phyloP scores from a whole-genome alignment of 2,797 vertebrate genomes.

The Sebastes elongatus region DNA sequence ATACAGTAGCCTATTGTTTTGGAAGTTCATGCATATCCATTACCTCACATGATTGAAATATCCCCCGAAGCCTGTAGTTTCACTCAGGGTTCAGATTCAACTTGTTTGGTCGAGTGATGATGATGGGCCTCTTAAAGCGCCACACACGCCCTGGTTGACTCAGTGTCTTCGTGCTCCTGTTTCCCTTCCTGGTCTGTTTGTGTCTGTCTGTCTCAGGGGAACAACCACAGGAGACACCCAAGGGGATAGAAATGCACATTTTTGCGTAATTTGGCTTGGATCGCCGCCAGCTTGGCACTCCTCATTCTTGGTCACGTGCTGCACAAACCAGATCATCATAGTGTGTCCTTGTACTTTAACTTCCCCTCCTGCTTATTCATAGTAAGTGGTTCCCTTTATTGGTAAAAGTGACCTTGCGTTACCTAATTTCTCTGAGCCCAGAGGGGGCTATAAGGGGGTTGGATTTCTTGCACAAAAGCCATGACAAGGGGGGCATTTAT shows the following conservation, averaged over 20 bases:
- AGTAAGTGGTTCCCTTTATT: slow-evolving; percentile 2
- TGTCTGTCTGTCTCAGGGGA: slow-evolving; percentile 38
- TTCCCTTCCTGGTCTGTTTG: slow-evolving; percentile 35
- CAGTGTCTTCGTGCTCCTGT: slow-evolving; percentile 47
- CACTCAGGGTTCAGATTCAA: slow-evolving; percentile 61
- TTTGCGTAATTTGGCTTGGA: slow-evolving; percentile 72
- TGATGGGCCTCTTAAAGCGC: slow-evolving; percentile 46
- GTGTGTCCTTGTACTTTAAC: background rate
- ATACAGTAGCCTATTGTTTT: slow-evolving; percentile 74
- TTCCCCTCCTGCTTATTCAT: background rate
- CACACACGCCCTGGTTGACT: slow-evolving; percentile 54
- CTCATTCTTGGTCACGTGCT: slow-evolving; percentile 42
- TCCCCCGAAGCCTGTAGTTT: slow-evolving; percentile 59
- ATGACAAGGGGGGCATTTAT: slow-evolving; percentile 32
- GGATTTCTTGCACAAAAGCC: slow-evolving; percentile 30
- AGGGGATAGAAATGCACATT: slow-evolving; percentile 67
- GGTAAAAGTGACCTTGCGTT: slow-evolving; percentile 5
- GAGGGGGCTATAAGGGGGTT: background rate
- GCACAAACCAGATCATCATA: slow-evolving; percentile 27
- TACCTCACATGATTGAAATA: slow-evolving; percentile 67
- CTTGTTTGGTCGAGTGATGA: slow-evolving; percentile 59
- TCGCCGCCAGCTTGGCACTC: slow-evolving; percentile 48
- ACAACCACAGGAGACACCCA: slow-evolving; percentile 62
- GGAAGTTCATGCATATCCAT: slow-evolving; percentile 68
- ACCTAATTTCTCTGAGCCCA: slow-evolving; percentile 9